Evolutionary conservation across 2,113 vertebrate genomes (phyloP).

Genomic region (Epinephelus lanceolatus): DNA sequence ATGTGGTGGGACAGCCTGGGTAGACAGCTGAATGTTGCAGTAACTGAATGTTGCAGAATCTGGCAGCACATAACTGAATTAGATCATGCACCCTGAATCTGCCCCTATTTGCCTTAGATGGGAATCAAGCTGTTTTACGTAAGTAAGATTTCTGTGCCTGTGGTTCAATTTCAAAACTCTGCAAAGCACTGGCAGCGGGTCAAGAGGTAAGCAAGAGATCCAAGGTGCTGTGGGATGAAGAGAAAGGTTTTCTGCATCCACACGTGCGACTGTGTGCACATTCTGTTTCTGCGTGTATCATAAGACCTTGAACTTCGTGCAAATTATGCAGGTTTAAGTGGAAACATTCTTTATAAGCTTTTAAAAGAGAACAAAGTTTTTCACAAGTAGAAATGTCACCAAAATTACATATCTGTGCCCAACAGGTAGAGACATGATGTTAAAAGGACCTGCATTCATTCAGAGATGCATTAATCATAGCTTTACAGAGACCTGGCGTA

Average conservation of each 20-base stretch:
- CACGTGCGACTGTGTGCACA: neutral
- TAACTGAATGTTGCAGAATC: slow-evolving; percentile 19
- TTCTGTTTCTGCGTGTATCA: neutral
- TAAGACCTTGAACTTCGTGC: neutral
- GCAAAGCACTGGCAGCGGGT: slow-evolving; percentile 20
- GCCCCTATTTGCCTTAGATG: slow-evolving; percentile 9
- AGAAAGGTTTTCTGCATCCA: neutral
- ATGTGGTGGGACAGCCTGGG: slow-evolving; percentile 14
- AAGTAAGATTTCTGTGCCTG: neutral
- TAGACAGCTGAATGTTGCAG: slow-evolving; percentile 21
- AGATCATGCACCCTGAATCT: slow-evolving; percentile 17
- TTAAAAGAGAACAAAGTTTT: neutral
- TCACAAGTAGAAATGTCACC: neutral
- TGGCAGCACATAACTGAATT: slow-evolving; percentile 10
- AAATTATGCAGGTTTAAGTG: neutral
- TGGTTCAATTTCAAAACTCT: slow-evolving; percentile 14
- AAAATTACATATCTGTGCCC: neutral
- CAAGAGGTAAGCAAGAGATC: slow-evolving; percentile 11
- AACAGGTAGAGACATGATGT: neutral
- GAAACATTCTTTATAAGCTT: neutral
- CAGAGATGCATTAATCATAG: neutral
- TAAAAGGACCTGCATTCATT: neutral
- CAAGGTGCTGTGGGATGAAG: neutral
- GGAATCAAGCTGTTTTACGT: slow-evolving; percentile 1
- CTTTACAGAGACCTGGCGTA: neutral